Base-by-base conservation (phyloP, 2,888 invertebrate species). In the Tetragonisca angustula region DNA sequence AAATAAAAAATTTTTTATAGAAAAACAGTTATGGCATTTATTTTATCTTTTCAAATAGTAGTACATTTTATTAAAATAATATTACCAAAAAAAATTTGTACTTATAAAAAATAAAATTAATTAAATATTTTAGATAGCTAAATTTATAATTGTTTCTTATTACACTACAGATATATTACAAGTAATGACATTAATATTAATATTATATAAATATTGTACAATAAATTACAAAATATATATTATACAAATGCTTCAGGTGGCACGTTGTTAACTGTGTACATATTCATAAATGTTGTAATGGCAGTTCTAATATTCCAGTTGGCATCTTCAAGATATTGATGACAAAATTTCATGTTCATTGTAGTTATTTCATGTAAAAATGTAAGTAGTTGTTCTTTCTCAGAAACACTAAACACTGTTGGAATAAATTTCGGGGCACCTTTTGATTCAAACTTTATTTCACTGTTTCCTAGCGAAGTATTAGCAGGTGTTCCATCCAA, bases 251-350 rank as follows among this genome's bases (percentile, higher is more conserved):
- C 94, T 83, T 93, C 92, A 2, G 87, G 82, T 27, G 94, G 89
- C 56, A 94, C 82, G 80, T 94, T 91, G 80, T 94, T 94, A 21
- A 92, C 86, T 4, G 91, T 90, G 54, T 94, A 94, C 76, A 89
- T 90, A 64, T 93, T 92, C 86, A 91, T 92, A 78, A 94, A 94
- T 24, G 90, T 89, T 36, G 82, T 90, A 13, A 94, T 92, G 2
- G 94, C 93, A 15, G 76, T 85, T 76, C 94, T 91, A 73, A 94
- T 91, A 72, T 94, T 90, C 94, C 94, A 94, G 17, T 90, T 85
- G 2, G 91, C 86, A 19, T 91, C 85, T 15, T 92, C 90, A 50
- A 94, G 89, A 88, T 88, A 93, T 54, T 90, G 87, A 11, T 86
- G 86, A 68, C 91, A 92, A 87, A 81, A 93, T 24, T 83, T 81